A percentile compares a stretch with the other conserved stretches of the same genome.
These are phyloP conservation scores for Meandrina meandrites DNA, from an alignment of 92 coral and sea anemone genomes.

Conservation along the genomic window DNA sequence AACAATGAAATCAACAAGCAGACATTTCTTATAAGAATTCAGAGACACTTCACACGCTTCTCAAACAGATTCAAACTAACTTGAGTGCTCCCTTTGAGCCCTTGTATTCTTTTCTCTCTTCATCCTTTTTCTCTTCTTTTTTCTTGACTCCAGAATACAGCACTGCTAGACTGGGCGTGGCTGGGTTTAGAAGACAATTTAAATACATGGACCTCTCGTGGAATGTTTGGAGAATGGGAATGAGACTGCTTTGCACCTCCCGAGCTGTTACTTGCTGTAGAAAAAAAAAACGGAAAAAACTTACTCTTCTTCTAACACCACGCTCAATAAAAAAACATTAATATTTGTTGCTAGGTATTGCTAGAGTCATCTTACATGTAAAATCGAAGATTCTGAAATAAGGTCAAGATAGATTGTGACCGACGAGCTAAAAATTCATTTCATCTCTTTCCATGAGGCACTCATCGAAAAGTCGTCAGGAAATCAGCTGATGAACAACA, in stretches of 20 bases:
- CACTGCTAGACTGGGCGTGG: slow-evolving; percentile 84
- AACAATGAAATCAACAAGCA: neutral
- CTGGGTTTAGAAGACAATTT: slow-evolving; percentile 81
- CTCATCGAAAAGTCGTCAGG: no score
- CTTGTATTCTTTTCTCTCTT: slow-evolving; percentile 47
- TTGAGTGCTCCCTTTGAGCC: slow-evolving; percentile 41
- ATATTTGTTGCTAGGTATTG: no score
- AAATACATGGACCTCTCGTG: slow-evolving; percentile 88
- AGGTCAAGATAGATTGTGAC: no score
- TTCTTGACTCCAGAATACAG: slow-evolving; percentile 69
- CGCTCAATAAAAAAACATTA: no score
- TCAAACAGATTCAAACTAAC: slow-evolving; percentile 28
- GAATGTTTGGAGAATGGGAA: slow-evolving; percentile 85
- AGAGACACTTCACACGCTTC: neutral
- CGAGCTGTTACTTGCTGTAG: slow-evolving; percentile 94
- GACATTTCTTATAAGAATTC: neutral
- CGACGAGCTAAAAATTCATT: no score
- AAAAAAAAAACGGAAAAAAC: neutral
- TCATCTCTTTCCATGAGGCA: no score
- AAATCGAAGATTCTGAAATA: no score
- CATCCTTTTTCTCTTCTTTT: slow-evolving; percentile 48
- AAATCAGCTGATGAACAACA: no score
- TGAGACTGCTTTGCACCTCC: slow-evolving; percentile 84
- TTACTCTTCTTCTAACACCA: no score
- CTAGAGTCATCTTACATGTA: no score